Evolutionary conservation across 1,140 invertebrate genomes (phyloP).

Genomic region (Hylaeus anthracinus): DNA sequence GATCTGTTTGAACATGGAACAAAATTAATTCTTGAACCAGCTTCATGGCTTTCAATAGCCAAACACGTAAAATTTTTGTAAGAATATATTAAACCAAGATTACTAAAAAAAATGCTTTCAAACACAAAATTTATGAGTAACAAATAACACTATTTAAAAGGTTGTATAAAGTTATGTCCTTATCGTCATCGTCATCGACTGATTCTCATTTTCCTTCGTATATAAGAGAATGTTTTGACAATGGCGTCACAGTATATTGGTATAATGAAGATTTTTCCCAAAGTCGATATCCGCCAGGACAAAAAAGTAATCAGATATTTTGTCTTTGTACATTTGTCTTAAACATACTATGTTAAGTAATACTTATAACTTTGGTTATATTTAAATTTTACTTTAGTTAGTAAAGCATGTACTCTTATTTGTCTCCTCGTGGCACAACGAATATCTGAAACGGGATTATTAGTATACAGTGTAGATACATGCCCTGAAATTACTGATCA

Average conservation of each 20-base stretch:
- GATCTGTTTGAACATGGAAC: not conserved
- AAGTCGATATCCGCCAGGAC: constrained; percentile 77
- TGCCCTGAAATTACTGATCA: constrained; percentile 65
- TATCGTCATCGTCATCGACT: constrained; percentile 62
- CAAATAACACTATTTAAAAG: constrained; percentile 2
- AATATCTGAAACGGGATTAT: constrained; percentile 64
- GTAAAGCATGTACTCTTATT: constrained; percentile 78
- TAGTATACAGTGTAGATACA: constrained; percentile 65
- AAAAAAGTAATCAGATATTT: constrained; percentile 68
- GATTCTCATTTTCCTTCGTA: constrained; percentile 67
- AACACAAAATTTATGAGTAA: constrained; percentile 27
- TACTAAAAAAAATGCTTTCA: constrained; percentile 32
- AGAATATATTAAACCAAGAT: constrained; percentile 12
- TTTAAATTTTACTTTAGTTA: constrained; percentile 55
- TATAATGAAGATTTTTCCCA: constrained; percentile 75
- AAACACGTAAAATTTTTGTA: constrained; percentile 37
- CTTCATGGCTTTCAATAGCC: constrained; percentile 24
- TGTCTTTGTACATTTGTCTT: not conserved
- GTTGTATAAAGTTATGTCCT: constrained; percentile 41
- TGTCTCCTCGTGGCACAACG: constrained; percentile 76
- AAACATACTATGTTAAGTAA: constrained; percentile 58
- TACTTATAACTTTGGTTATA: constrained; percentile 3
- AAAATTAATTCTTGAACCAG: not conserved
- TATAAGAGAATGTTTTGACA: constrained; percentile 62
- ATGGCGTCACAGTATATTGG: constrained; percentile 70